A percentile compares a stretch with the other conserved stretches of the same genome.
Conservation (phyloP, 2,888 invertebrate species). For the Silvanus unidentatus region DNA sequence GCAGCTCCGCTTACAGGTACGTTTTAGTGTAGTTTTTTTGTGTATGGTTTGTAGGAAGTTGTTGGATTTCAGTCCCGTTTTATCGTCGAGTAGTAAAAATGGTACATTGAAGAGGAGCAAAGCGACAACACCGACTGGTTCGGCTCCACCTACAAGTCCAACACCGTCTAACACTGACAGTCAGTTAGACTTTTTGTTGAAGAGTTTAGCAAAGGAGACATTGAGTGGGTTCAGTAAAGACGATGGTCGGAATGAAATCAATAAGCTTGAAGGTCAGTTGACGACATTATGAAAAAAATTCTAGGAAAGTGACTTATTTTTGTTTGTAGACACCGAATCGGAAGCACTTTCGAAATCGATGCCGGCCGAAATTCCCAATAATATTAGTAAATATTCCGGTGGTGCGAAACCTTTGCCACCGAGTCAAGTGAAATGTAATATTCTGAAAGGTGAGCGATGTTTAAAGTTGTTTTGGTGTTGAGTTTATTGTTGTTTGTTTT, state of each 20-base stretch:
- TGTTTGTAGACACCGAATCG: conserved; percentile 18
- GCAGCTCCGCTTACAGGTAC: conserved; percentile 46
- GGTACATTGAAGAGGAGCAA: conserved; percentile 40
- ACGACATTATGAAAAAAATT: background rate
- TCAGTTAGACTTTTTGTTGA: conserved; percentile 69
- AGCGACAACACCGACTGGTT: conserved; percentile 23
- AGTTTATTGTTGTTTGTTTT: conserved; percentile 3
- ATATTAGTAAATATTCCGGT: conserved; percentile 37
- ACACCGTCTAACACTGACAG: conserved; percentile 43
- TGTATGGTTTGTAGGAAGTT: too few relatives aligned
- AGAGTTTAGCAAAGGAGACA: conserved; percentile 68
- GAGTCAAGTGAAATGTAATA: conserved; percentile 90
- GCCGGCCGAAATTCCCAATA: conserved; percentile 43
- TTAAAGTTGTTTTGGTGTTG: too few relatives aligned
- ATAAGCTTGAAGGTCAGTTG: conserved; percentile 44
- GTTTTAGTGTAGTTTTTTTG: conserved; percentile 21
- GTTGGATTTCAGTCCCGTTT: conserved; percentile 39
- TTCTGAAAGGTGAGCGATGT: conserved; percentile 68
- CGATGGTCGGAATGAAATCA: conserved; percentile 52
- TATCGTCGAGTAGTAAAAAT: conserved; percentile 43
- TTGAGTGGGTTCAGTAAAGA: conserved; percentile 49
- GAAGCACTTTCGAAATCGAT: conserved; percentile 36
- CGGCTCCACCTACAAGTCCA: conserved; percentile 29
- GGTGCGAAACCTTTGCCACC: conserved; percentile 68
- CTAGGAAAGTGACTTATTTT: background rate